These are phyloP conservation scores for Microplitis mediator DNA, from an alignment of 1,140 invertebrate genomes.

Conservation along the genomic window DNA sequence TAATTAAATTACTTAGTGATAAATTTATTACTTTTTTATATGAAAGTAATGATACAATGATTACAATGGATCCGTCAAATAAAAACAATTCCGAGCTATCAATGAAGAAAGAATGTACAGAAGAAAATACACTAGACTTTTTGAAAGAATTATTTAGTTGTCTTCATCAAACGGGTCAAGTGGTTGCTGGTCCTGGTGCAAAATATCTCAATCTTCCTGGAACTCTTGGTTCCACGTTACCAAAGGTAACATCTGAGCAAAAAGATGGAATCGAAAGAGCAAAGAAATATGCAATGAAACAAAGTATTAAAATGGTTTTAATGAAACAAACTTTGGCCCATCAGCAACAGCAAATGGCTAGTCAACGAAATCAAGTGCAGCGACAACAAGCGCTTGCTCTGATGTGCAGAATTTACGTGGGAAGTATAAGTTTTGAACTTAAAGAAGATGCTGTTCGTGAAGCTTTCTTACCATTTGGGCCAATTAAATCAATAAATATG, in stretches of 20 bases:
- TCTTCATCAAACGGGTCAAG: slow-evolving; percentile 83
- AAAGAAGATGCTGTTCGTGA: slow-evolving; percentile 98
- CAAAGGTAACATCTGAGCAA: slow-evolving; percentile 83
- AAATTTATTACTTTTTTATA: neutral
- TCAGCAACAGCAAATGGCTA: slow-evolving; percentile 91
- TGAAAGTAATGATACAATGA: slow-evolving; percentile 54
- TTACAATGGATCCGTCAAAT: slow-evolving; percentile 48
- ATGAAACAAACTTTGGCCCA: slow-evolving; percentile 99
- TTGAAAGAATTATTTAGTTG: slow-evolving; percentile 72
- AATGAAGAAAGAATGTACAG: slow-evolving; percentile 49
- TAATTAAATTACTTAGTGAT: neutral
- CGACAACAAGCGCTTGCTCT: slow-evolving; percentile 88
- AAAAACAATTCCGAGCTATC: slow-evolving; percentile 49
- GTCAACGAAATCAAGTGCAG: slow-evolving; percentile 84
- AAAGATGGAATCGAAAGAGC: slow-evolving; percentile 87
- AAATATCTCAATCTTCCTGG: slow-evolving; percentile 75
- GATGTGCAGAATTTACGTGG: slow-evolving; percentile 91
- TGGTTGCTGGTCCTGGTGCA: slow-evolving; percentile 83
- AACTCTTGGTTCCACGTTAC: slow-evolving; percentile 77
- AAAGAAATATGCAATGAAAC: slow-evolving; percentile 99
- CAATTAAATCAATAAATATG: slow-evolving; percentile 99
- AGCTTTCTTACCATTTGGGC: slow-evolving; percentile 98
- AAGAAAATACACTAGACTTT: slow-evolving; percentile 58
- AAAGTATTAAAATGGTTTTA: slow-evolving; percentile 97
- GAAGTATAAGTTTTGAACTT: slow-evolving; percentile 98